A percentile compares a stretch with the other conserved stretches of the same genome.
phyloP scores from a whole-genome alignment of 2,888 invertebrate species.

The Penaeus monodon region DNA sequence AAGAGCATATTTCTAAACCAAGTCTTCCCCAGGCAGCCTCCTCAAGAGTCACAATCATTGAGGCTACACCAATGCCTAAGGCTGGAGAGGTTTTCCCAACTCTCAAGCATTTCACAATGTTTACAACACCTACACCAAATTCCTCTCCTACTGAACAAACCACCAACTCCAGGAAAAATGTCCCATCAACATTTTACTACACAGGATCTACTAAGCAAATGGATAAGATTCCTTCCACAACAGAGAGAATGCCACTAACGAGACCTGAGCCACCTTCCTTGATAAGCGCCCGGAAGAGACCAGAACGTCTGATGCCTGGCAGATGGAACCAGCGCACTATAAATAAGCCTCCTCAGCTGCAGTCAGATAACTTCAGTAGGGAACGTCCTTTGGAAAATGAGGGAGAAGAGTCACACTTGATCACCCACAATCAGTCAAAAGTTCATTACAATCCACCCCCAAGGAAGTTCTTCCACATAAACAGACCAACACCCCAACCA shows the following conservation, averaged over 20 bases:
- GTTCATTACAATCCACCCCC: slow-evolving; percentile 28
- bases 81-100: slow-evolving; percentile 29
- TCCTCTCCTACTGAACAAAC: no score
- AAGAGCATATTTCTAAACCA: background rate
- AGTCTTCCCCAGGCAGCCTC: slow-evolving; percentile 9
- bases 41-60: slow-evolving; percentile 35
- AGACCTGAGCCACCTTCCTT: no score
- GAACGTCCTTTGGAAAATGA: background rate
- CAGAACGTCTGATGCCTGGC: slow-evolving; percentile 38
- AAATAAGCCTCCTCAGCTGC: slow-evolving; percentile 22
- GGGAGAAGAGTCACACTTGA: background rate
- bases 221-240: no score
- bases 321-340: slow-evolving; percentile 40
- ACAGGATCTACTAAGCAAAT: no score
- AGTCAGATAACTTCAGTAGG: background rate
- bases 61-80: slow-evolving; percentile 43
- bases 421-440: slow-evolving; percentile 13
- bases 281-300: background rate
- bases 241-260: no score
- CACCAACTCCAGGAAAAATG: no score
- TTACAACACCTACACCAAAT: background rate
- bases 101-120: slow-evolving; percentile 18
- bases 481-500: slow-evolving; percentile 28
- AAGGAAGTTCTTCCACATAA: slow-evolving; percentile 20
- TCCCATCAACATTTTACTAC: no score